Conservation (phyloP, 23 tunicate genomes). For the Styela clava region DNA sequence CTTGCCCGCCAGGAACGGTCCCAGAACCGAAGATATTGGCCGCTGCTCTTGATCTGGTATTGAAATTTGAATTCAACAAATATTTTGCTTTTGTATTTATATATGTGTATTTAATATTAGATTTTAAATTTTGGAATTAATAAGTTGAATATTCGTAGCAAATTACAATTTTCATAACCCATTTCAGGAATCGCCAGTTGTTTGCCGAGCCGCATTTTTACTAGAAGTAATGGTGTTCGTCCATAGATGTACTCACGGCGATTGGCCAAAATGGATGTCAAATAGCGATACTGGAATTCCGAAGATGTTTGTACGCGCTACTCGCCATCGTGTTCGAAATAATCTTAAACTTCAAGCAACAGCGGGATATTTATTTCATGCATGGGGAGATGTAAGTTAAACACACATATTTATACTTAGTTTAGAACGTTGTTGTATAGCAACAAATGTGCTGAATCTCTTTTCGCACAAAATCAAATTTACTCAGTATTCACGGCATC, state of each 20-base stretch:
- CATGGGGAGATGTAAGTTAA: constrained; percentile 69
- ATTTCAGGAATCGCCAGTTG: constrained; percentile 56
- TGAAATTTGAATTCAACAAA: too few species aligned
- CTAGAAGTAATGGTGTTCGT: constrained; percentile 61
- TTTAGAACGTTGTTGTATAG: too few species aligned
- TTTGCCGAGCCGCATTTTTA: constrained; percentile 63
- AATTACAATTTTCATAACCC: too few species aligned
- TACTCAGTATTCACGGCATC: too few species aligned
- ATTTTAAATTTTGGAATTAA: too few species aligned
- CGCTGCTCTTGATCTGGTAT: constrained; percentile 65
- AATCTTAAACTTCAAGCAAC: constrained; percentile 38
- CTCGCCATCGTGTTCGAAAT: constrained; percentile 10
- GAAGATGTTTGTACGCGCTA: neutral
- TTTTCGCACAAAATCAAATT: too few species aligned
- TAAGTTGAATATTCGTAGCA: too few species aligned
- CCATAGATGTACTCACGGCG: constrained; percentile 44
- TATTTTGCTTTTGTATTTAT: neutral
- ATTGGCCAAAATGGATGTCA: constrained; percentile 82
- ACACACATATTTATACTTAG: too few species aligned
- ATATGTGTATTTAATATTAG: neutral
- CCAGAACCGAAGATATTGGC: constrained; percentile 72
- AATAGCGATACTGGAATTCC: constrained; percentile 1
- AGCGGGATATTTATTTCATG: constrained; percentile 43
- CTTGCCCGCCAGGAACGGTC: constrained; percentile 89
- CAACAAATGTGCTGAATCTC: too few species aligned